Evolutionary conservation across 2,797 vertebrate genomes (phyloP).

Genomic region (Alca torda): DNA sequence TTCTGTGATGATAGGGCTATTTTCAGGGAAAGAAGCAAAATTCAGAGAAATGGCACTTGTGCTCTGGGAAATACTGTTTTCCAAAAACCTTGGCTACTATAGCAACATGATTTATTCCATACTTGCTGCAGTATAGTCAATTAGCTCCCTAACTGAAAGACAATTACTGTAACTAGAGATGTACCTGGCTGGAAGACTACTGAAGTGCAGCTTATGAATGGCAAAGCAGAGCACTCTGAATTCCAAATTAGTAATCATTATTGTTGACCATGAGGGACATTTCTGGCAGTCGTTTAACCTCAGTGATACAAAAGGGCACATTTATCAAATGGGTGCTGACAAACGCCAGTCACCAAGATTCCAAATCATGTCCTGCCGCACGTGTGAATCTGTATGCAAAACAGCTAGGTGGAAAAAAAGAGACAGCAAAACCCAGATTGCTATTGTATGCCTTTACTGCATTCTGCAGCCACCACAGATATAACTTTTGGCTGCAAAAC

Average conservation of each 20-base stretch:
- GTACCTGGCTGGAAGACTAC: neutral
- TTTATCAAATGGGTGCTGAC: constrained; percentile 22
- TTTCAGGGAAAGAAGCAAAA: constrained; percentile 60
- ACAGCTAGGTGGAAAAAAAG: neutral
- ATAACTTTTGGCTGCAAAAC: neutral
- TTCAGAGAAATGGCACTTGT: constrained; percentile 62
- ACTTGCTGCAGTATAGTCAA: constrained; percentile 33
- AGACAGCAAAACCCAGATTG: neutral
- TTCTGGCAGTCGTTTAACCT: constrained; percentile 28
- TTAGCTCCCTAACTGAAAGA: constrained; percentile 58
- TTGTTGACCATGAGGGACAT: neutral
- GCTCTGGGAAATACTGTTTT: constrained; percentile 61
- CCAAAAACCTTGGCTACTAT: constrained; percentile 73
- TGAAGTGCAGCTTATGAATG: neutral
- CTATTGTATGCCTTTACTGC: neutral
- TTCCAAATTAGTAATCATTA: constrained; percentile 5
- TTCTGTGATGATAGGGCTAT: neutral
- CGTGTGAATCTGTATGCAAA: neutral
- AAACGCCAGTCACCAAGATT: neutral
- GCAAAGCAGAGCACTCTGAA: neutral
- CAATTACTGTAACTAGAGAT: constrained; percentile 50
- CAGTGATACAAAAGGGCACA: neutral
- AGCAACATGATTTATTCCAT: constrained; percentile 69
- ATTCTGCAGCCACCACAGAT: neutral
- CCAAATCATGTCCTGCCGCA: neutral